Evolutionary conservation across 2,888 invertebrate species (phyloP), one percentile per base, ranked within the genome.

Genomic region (Epinotia demarniana): DNA sequence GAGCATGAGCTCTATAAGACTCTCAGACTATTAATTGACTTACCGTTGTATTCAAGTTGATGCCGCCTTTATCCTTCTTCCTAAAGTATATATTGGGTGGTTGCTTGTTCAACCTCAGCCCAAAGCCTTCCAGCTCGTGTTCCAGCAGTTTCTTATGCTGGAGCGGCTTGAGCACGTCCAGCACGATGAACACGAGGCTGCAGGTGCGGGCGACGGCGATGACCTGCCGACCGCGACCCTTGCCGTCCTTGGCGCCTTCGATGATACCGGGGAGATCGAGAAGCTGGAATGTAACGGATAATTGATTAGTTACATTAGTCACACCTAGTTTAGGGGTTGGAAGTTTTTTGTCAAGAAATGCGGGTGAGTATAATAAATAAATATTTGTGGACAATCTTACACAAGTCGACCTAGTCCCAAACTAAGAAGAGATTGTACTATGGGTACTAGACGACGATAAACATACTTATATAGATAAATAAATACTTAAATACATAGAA

Each of bases 221-320:
- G 4, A 99, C 99, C 92, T 99, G 99, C 78, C 99, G 96, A 95
- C 99, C 99, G 90, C 99, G 95, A 95, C 99, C 99, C 90, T 99
- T 99, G 79, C 99, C 99, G 88, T 99, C 99, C 88, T 99, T 99
- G 0, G 99, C 99, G 78, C 99, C 99, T 94, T 99, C 99, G 82
- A 99, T 99, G 89, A 99, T 99, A 93, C 99, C 99, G 78, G 99
- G 99, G 84, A 99, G 95, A 96, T 99, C 99, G 12, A 99, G 95
- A 75, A 99, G 93, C 97, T 99, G 88, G 12, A 86, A 84, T 53
- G 46, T 16, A 49, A 53, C 33, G 27, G 33, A 27, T 19, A n/a
- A 13, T 12, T 64, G 19, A 64, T 16, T 63, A 3, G 3, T 18
- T 16, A 18, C 18, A 3, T 27, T 27, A 2, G 1, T 23, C 23